Base-by-base conservation (phyloP, 1,140 invertebrate species). In the Eumeta japonica region DNA sequence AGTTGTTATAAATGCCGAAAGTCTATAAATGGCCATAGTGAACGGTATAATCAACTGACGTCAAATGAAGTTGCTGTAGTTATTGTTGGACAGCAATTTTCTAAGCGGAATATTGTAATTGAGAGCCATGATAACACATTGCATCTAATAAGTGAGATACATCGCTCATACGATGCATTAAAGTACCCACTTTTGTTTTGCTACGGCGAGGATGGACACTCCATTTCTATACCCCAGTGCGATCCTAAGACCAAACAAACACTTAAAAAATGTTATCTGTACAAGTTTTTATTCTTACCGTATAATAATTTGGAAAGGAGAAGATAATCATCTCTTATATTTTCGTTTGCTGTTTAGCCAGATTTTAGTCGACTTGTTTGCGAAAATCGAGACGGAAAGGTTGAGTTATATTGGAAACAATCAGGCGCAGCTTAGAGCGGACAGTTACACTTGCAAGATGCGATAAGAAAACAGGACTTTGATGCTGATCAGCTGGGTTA, bases 121-220 rank as follows among this genome's bases (percentile, higher is more conserved):
- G n/a, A n/a, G n/a, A n/a, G n/a, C n/a, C n/a, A n/a, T n/a, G n/a
- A n/a, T n/a, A n/a, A n/a, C n/a, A n/a, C n/a, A n/a, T 50, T 60
- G 62, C 28, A 45, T 59, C 0, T 16, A 58, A n/a, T n/a, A n/a
- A n/a, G 10, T 20, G 58, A 64, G 34, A 31, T 55, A 43, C 52
- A 67, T 33, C 36, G 54, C 11, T 48, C 57, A 0, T 62, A 60
- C 46, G 62, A 70, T 50, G 34, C 57, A 35, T 68, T n/a, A n/a
- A n/a, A n/a, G n/a, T n/a, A n/a, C n/a, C n/a, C n/a, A n/a, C n/a
- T n/a, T n/a, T n/a, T n/a, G 41, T 66, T 63, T 46, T 45, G 37
- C 7, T 16, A 10, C 13, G 46, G 44, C 17, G 40, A 56, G 7
- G 44, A 53, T 20, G 46, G 50, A 24, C 50, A 48, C 38, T 52